phyloP scores from a whole-genome alignment of 2,888 invertebrate genomes.

The Lamellibrachia satsuma region DNA sequence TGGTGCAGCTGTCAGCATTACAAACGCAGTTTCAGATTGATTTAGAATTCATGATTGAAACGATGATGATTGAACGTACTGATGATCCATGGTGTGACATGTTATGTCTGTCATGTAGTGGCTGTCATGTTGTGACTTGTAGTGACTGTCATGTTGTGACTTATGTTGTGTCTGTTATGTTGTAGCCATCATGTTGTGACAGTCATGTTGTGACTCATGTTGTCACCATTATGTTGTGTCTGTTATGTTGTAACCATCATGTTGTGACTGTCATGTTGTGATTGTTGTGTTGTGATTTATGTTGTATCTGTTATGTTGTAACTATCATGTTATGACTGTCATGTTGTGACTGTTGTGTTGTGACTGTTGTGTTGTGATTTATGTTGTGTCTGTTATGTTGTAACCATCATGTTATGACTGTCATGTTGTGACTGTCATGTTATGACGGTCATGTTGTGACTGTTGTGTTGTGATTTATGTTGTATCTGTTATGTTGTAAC shows the following conservation, averaged over 20 bases:
- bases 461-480: not conserved
- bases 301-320: not conserved
- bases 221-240: not conserved
- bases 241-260: not conserved
- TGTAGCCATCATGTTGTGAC: not conserved
- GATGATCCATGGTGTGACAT: not conserved
- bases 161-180: not conserved
- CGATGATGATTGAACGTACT: not conserved
- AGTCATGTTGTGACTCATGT: not conserved
- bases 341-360: not conserved
- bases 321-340: not conserved
- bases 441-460: not conserved
- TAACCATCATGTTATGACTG: not conserved
- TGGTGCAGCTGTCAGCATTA: not conserved
- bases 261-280: not conserved
- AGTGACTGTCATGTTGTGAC: not conserved
- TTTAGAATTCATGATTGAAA: not conserved
- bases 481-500: not conserved
- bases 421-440: not conserved
- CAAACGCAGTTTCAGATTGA: no score
- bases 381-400: not conserved
- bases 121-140: not conserved
- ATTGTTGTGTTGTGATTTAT: not conserved
- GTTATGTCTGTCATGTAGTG: not conserved
- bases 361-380: not conserved